Conservation (phyloP, 2,113 vertebrate genomes). For the Neodon shergylaensis region DNA sequence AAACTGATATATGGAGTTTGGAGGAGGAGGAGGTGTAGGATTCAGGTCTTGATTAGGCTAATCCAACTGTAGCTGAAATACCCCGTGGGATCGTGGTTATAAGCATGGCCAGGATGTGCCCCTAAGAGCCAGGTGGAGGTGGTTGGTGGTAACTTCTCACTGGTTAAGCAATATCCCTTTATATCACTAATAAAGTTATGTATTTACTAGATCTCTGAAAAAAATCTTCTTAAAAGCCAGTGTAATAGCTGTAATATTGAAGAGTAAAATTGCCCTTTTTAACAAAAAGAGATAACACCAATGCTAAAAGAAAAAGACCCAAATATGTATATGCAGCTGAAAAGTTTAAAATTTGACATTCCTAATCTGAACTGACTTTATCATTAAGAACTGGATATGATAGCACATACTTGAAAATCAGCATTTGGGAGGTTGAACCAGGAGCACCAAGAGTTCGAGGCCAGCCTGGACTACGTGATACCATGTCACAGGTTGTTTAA, state of each 20-base stretch:
- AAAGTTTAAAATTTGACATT: slow-evolving; percentile 32
- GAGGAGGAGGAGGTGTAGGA: background rate
- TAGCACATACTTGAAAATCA: background rate
- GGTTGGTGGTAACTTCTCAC: background rate
- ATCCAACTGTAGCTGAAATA: background rate
- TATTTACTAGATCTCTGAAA: slow-evolving; percentile 49
- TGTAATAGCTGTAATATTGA: slow-evolving; percentile 4
- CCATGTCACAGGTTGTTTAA: background rate
- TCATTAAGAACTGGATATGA: background rate
- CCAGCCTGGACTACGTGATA: background rate
- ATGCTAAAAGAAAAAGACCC: slow-evolving; percentile 27
- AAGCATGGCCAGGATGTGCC: slow-evolving; percentile 1
- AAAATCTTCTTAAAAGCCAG: slow-evolving; percentile 21
- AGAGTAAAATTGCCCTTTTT: slow-evolving; percentile 44
- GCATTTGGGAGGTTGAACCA: background rate
- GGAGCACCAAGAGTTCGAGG: background rate
- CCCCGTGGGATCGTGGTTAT: background rate
- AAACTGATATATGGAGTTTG: background rate
- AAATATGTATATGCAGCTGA: background rate
- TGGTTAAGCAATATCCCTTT: slow-evolving; percentile 24
- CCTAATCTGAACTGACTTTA: slow-evolving; percentile 50
- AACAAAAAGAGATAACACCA: slow-evolving; percentile 12
- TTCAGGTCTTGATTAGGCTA: slow-evolving; percentile 30
- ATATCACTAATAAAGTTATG: background rate
- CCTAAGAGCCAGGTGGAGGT: background rate